Base-by-base conservation (phyloP, 2,113 vertebrate species). In the Chlorodrepanis virens region DNA sequence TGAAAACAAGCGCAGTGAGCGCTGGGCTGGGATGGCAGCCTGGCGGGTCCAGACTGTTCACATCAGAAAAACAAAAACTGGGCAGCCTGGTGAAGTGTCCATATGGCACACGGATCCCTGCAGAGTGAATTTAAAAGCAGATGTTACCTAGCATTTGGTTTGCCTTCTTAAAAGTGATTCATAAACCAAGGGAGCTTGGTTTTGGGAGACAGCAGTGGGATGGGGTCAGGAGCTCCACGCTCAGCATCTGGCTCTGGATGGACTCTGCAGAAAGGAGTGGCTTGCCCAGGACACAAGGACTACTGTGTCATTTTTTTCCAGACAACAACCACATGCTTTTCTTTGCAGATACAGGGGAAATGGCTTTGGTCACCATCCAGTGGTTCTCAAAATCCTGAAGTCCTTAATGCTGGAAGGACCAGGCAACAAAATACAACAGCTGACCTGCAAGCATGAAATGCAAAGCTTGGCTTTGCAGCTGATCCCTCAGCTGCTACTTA, bases 361-460 rank as follows among this genome's bases (percentile, higher is more conserved):
- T 10, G 19, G 47, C 29, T 90, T 81, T 4, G 2, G 50, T 22
- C n/a, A 59, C 54, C 1, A 1, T 29, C 37, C 28, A 76, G 27
- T 11, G 13, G 49, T 59, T 83, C 75, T n/a, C 85, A 67, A 64
- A 91, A 78, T 68, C 79, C 92, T 37, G 6, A 84, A 81, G 29
- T 68, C 65, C 64, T 91, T 83, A 77, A 52, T 35, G 53, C 64
- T 75, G 64, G 37, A 45, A 86, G 49, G 63, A 80, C 18, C 65
- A 80, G 47, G n/a, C 49, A n/a, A 31, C 12, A 45, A 77, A 83
- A 91, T 7, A 31, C 0, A 1, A 90, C 90, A 85, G 91, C 80
- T 97, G 92, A 94, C 69, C 85, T 67, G 65, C 20, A 68, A 94
- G 83, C 93, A 84, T 93, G 75, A 93, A 94, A 97, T 94, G 77